A percentile compares a stretch with the other conserved stretches of the same genome.
Evolutionary conservation across 2,888 invertebrate species (phyloP).

Genomic region (Drosophila greeni): DNA sequence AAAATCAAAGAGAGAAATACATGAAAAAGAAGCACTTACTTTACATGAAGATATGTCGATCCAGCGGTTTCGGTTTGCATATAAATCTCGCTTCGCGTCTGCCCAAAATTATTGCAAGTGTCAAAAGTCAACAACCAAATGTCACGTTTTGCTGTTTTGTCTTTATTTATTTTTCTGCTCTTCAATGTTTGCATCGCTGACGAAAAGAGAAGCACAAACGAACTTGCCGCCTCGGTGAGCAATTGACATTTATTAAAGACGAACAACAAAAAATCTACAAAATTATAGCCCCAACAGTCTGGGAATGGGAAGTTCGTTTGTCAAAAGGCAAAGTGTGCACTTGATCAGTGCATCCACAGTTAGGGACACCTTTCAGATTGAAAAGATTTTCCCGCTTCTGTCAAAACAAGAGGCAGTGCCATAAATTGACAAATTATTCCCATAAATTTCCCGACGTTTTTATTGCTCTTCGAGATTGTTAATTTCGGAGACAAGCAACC

Average conservation of each 20-base stretch:
- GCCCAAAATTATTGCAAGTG: slow-evolving; percentile 67
- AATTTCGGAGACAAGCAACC: slow-evolving; percentile 39
- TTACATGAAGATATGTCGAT: slow-evolving; percentile 56
- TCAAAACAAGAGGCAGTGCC: slow-evolving; percentile 55
- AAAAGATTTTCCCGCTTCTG: slow-evolving; percentile 61
- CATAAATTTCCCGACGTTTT: slow-evolving; percentile 59
- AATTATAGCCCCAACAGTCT: slow-evolving; percentile 4
- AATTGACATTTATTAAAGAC: slow-evolving; percentile 69
- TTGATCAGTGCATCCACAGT: slow-evolving; percentile 46
- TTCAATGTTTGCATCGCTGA: slow-evolving; percentile 39
- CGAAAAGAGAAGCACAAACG: slow-evolving; percentile 27
- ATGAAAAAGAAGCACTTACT: slow-evolving; percentile 22
- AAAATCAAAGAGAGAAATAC: slow-evolving; percentile 20
- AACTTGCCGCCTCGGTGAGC: slow-evolving; percentile 35
- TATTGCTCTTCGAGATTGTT: slow-evolving; percentile 44
- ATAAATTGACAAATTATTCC: slow-evolving; percentile 66
- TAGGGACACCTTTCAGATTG: slow-evolving; percentile 45
- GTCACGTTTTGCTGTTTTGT: slow-evolving; percentile 67
- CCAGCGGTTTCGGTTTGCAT: slow-evolving; percentile 33
- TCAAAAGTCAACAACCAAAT: slow-evolving; percentile 71
- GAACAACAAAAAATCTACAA: slow-evolving; percentile 3
- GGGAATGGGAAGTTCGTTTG: slow-evolving; percentile 9
- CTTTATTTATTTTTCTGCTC: slow-evolving; percentile 33
- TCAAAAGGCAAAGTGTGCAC: slow-evolving; percentile 49
- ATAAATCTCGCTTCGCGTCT: slow-evolving; percentile 60